Percentiles rank a stretch among this genome's conserved stretches.
Evolutionary conservation across 2,797 vertebrate species (phyloP).

Genomic region (Tapera naevia): DNA sequence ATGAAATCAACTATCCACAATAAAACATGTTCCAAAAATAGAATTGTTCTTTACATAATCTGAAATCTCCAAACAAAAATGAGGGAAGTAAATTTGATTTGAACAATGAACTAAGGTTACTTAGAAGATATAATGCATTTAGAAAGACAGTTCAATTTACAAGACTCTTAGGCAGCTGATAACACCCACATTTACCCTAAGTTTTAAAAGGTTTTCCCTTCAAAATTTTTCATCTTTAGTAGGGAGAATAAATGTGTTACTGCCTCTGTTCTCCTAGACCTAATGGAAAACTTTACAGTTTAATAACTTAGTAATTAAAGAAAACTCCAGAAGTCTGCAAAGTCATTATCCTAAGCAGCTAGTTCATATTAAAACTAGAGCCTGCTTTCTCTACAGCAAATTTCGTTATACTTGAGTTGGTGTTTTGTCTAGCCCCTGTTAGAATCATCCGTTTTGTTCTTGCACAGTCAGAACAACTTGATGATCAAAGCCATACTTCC

Average conservation of each 20-base stretch:
- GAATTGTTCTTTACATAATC: not conserved
- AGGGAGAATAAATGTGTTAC: not conserved
- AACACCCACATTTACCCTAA: not conserved
- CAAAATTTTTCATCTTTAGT: not conserved
- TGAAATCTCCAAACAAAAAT: not conserved
- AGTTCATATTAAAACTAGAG: not conserved
- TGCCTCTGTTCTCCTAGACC: not conserved
- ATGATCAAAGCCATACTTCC: not conserved
- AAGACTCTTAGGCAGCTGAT: not conserved
- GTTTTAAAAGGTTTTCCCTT: not conserved
- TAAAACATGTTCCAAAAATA: not conserved
- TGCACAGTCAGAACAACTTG: not conserved
- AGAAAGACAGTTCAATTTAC: not conserved
- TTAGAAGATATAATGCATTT: not conserved
- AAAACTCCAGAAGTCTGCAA: not conserved
- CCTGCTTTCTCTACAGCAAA: not conserved
- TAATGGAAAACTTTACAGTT: not conserved
- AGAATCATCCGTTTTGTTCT: not conserved
- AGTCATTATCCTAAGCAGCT: not conserved
- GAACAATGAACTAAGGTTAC: not conserved
- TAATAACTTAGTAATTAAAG: not conserved
- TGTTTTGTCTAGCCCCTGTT: not conserved
- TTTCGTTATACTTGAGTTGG: not conserved
- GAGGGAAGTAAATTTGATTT: not conserved
- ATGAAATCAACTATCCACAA: not conserved